Evolutionary conservation across 2,113 vertebrate species (phyloP), one percentile per base, ranked within the genome.

Genomic region (Phoxinus phoxinus): DNA sequence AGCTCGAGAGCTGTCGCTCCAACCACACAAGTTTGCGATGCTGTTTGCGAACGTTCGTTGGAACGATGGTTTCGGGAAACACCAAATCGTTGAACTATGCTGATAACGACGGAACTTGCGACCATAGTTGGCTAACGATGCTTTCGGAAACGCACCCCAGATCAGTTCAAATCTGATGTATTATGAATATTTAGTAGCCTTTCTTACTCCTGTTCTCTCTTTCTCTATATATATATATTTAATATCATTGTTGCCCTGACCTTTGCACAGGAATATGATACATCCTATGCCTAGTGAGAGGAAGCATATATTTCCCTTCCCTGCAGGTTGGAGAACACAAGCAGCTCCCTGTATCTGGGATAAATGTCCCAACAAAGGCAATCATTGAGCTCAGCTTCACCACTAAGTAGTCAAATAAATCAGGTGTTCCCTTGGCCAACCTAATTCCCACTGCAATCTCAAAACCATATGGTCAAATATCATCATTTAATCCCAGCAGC

Each of bases 251-350:
- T 23, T 74, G 23, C 44, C 63, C 19, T 51, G 78, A 12, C 6
- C 56, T 72, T 77, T 81, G 74, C 87, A 59, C 30, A 89, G 86
- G 77, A 92, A 89, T 86, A 32, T 89, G 84, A 91, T 86, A 92
- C 85, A 85, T 92, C 90, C 90, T 92, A 89, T 86, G 85, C 67
- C 44, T 73, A 77, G 74, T 84, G 72, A 63, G 78, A 90, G 93
- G 93, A 94, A 93, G 89, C 84, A 51, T 80, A 78, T 93, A 89
- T 92, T 94, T 94, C 90, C 89, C 92, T 91, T 81, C 86, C 91
- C 86, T 86, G 44, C 88, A 89, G 83, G 90, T 77, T 85, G 83
- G 86, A 11, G 59, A 85, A 91, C 85, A 91, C 89, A 91, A 85
- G 85, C 84, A 86, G 89, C 81, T 85, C 86, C 48, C 86, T 90